phyloP scores from a whole-genome alignment of 2,888 invertebrate species.

The Luffia ferchaultella region DNA sequence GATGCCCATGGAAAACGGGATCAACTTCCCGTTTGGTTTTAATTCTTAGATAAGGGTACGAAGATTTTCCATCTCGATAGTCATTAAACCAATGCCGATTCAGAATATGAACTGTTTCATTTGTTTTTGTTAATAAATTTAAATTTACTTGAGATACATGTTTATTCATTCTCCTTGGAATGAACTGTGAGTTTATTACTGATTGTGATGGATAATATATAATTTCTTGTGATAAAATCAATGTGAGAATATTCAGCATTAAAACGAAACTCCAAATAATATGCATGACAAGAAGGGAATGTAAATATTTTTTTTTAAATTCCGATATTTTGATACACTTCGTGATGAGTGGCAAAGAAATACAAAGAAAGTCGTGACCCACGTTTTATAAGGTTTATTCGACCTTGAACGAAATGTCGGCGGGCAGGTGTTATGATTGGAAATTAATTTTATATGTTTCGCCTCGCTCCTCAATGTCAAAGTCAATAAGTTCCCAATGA shows the following conservation, averaged over 20 bases:
- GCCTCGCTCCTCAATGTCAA: neutral
- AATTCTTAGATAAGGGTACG: neutral
- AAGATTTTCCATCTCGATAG: neutral
- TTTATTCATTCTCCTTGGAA: neutral
- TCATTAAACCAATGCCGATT: too few relatives aligned
- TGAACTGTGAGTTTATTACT: conserved; percentile 7
- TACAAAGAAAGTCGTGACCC: conserved; percentile 3
- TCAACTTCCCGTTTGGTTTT: conserved; percentile 42
- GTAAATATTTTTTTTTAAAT: neutral
- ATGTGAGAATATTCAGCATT: neutral
- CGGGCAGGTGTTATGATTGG: conserved; percentile 58
- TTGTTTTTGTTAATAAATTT: too few relatives aligned
- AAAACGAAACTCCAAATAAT: neutral
- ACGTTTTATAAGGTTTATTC: conserved; percentile 26
- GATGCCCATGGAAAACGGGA: conserved; percentile 62
- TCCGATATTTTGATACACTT: neutral
- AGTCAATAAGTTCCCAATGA: neutral
- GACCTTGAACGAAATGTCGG: conserved; percentile 40
- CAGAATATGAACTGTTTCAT: too few relatives aligned
- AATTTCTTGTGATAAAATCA: conserved; percentile 24
- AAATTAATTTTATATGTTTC: conserved; percentile 35
- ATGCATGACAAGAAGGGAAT: neutral
- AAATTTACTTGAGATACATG: too few relatives aligned
- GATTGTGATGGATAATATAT: conserved; percentile 40
- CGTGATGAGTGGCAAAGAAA: neutral